A percentile compares a stretch with the other conserved stretches of the same genome.
Conservation (phyloP, 2,888 invertebrate genomes). For the Ophonus ardosiacus region DNA sequence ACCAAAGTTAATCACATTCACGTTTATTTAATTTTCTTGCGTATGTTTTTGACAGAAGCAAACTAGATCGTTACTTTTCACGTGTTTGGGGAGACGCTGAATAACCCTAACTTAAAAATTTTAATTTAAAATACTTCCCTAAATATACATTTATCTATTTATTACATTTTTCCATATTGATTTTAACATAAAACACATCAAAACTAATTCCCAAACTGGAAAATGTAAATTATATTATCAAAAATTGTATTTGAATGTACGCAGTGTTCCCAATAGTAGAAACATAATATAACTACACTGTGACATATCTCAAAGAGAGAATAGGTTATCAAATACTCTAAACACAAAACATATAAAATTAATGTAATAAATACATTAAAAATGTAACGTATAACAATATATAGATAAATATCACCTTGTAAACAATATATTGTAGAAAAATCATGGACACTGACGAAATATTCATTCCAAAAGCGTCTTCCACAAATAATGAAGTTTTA, state of each 20-base stretch:
- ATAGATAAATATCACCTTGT: not conserved
- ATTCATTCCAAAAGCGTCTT: constrained; percentile 15
- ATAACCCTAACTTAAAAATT: not conserved
- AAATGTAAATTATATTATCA: not conserved
- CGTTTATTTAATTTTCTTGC: constrained; percentile 41
- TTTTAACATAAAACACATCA: not conserved
- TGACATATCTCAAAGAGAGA: not conserved
- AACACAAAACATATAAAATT: not conserved
- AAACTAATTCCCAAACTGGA: not conserved
- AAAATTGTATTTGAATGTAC: not conserved
- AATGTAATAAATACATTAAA: not conserved
- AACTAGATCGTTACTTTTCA: constrained; percentile 31
- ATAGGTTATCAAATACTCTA: not conserved
- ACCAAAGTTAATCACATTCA: constrained; percentile 37
- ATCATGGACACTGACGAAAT: constrained; percentile 64
- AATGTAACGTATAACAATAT: not conserved
- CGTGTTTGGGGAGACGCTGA: not conserved
- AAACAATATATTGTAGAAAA: not conserved
- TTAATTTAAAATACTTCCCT: not conserved
- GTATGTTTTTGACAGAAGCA: constrained; percentile 35
- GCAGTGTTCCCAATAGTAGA: not conserved
- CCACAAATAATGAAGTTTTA: constrained; percentile 36
- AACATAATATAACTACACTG: not conserved
- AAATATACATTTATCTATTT: not conserved
- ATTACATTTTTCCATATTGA: no score